These are phyloP conservation scores for Fulica atra DNA, from an alignment of 2,113 vertebrate species.

Conservation along the genomic window DNA sequence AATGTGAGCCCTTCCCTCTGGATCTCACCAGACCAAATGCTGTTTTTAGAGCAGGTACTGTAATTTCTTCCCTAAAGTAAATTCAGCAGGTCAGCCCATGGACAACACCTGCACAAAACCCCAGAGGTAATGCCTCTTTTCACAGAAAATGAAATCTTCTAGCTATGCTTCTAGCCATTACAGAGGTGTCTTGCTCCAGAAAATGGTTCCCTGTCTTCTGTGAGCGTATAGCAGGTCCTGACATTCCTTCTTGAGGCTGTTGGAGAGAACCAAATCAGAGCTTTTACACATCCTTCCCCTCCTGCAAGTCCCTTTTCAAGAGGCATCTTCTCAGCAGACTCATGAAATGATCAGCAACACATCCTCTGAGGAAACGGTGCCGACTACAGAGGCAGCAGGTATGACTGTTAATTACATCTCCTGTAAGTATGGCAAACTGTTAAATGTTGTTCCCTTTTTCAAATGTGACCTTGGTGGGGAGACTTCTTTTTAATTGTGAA, in stretches of 20 bases:
- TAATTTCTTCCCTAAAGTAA: not conserved
- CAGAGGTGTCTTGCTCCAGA: not conserved
- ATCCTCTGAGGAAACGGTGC: not conserved
- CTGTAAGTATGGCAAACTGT: not conserved
- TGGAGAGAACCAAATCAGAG: not conserved
- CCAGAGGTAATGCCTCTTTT: not conserved
- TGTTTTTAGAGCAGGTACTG: not conserved
- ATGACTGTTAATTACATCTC: not conserved
- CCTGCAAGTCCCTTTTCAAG: not conserved
- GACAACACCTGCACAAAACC: rapidly evolving
- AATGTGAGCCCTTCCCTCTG: not conserved
- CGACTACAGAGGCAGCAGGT: not conserved
- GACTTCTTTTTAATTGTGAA: not conserved
- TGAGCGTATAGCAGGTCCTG: not conserved
- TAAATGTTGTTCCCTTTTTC: not conserved
- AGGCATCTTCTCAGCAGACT: not conserved
- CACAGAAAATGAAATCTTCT: not conserved
- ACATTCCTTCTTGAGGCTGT: not conserved
- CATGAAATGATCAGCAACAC: rapidly evolving
- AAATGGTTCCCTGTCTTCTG: not conserved
- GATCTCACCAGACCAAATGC: not conserved
- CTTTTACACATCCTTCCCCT: not conserved
- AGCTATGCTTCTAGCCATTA: not conserved
- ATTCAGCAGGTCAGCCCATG: not conserved
- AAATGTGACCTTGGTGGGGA: not conserved